Evolutionary conservation across 2,113 vertebrate species (phyloP).

Genomic region (Cheilinus undulatus): DNA sequence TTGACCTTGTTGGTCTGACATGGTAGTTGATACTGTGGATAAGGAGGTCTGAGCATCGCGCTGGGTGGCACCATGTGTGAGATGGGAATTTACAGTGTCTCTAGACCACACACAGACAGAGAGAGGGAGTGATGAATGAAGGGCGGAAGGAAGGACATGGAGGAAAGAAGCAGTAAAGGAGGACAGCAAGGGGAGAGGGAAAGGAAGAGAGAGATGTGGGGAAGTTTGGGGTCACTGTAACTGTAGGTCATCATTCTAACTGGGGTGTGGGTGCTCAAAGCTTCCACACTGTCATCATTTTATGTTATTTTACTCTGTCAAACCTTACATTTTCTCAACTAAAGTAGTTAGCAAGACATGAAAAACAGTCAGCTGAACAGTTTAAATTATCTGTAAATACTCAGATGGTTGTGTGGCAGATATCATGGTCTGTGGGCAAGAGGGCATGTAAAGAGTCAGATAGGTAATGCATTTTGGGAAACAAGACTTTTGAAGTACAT

Average conservation of each 20-base stretch:
- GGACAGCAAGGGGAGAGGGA: conserved; percentile 18
- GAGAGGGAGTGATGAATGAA: conserved; percentile 30
- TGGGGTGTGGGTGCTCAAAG: background rate
- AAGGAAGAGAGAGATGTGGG: background rate
- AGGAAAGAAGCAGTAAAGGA: conserved; percentile 31
- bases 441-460: too few relatives aligned
- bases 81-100: conserved; percentile 78
- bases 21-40: conserved; percentile 63
- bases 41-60: conserved; percentile 49
- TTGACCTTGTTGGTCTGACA: conserved; percentile 51
- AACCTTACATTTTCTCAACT: conserved; percentile 4
- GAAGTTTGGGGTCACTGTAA: conserved; percentile 5
- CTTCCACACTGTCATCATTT: background rate
- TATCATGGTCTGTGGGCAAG: too few relatives aligned
- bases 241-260: background rate
- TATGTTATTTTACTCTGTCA: background rate
- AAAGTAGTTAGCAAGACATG: background rate
- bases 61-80: conserved; percentile 82
- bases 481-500: too few relatives aligned
- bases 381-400: too few relatives aligned
- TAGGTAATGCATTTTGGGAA: too few relatives aligned
- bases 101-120: conserved; percentile 88
- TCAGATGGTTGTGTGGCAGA: too few relatives aligned
- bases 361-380: too few relatives aligned
- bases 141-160: conserved; percentile 33